Evolutionary conservation across 2,797 vertebrate species (phyloP), one percentile per base, ranked within the genome.

Genomic region (Peromyscus attwateri): DNA sequence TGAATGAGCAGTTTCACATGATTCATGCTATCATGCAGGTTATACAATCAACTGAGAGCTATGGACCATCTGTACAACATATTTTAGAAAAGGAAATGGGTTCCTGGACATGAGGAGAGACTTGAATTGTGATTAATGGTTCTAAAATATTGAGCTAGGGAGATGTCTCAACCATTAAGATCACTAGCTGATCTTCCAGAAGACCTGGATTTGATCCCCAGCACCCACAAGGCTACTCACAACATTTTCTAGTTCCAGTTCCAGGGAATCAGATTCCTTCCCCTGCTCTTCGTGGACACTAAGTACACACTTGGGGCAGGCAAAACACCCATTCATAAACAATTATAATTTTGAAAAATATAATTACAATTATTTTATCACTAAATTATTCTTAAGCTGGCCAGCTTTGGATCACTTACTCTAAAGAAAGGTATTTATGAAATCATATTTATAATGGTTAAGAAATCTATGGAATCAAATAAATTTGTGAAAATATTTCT

Each of bases 331-430:
- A 62, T 83, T 43, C 37, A 64, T 8, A 83, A 8, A 43, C 43
- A 43, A 29, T 83, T 10, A 9, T 43, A 83, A 83, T 37, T 3
- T 81, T 82, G 62, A 40, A 40, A 82, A 62, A 62, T 21, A 6
- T 23, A 57, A 55, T 57, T 57, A 57, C 71, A 75, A 94, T 64
- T 29, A 55, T n/a, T 82, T 77, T 91, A 29, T 81, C 91, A 83
- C 6, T 6, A 76, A 0, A 75, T 75, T 89, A 68, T 52, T 23
- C 91, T 93, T 76, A 9, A 1, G 1, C 7, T 82, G 19, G 14
- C 19, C 31, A 66, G 52, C 76, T 79, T 82, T 87, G 46, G 91
- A 68, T 81, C 52, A 87, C 8, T 27, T 89, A 66, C 7, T n/a
- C 3, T 57, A 91, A 91, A 64, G 2, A 34, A 93, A 82, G 79